Percentiles rank a stretch among this genome's conserved stretches.
Evolutionary conservation across 2,888 invertebrate genomes (phyloP).

Genomic region (Galerucella pusilla): DNA sequence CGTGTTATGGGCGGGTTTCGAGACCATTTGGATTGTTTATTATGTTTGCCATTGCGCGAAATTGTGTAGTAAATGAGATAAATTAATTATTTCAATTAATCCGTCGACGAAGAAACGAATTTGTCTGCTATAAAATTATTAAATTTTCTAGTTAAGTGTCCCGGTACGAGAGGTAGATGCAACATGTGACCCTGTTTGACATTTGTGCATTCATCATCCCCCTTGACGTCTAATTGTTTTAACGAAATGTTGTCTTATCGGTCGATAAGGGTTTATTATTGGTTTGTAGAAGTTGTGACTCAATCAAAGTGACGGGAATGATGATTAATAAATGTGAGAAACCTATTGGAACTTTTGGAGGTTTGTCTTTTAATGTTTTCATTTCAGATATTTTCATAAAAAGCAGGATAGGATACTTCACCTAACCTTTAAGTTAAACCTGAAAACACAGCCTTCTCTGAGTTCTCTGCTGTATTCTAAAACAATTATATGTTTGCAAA

Average conservation of each 20-base stretch:
- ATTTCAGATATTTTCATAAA: not conserved
- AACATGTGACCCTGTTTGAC: constrained; percentile 67
- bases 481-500: not conserved
- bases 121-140: constrained; percentile 44
- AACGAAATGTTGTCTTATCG: constrained; percentile 23
- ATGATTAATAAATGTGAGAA: constrained; percentile 21
- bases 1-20: constrained; percentile 56
- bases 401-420: not conserved
- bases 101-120: constrained; percentile 43
- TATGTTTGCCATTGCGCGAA: constrained; percentile 52
- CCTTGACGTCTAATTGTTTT: constrained; percentile 27
- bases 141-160: constrained; percentile 35
- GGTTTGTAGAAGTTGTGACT: constrained; percentile 6
- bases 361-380: constrained; percentile 21
- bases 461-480: not conserved
- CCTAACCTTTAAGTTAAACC: not conserved
- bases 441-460: not conserved
- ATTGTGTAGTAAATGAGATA: constrained; percentile 57
- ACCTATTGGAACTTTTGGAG: constrained; percentile 21
- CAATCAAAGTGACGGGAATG: constrained; percentile 13
- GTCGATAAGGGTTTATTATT: constrained; percentile 26
- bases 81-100: constrained; percentile 58
- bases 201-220: constrained; percentile 55
- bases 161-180: constrained; percentile 48
- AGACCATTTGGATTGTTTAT: constrained; percentile 50